Base-by-base conservation (phyloP, 2,113 vertebrate species). In the Tyto alba region DNA sequence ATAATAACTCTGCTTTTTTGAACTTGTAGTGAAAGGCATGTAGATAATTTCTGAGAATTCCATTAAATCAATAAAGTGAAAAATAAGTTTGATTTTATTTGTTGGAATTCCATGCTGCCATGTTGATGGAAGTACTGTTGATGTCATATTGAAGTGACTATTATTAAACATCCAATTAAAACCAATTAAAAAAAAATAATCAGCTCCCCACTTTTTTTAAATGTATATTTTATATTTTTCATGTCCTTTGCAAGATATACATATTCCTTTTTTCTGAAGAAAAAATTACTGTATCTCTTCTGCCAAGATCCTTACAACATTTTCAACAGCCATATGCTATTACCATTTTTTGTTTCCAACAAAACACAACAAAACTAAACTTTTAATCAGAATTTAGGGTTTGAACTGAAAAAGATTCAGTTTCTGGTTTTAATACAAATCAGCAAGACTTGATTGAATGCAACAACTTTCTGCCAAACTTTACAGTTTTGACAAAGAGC, bases 171-270 rank as follows among this genome's bases (percentile, higher is more conserved):
- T 30, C 4, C 13, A n/a, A 47, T 36, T 50, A 57, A 82, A 88
- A 38, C 1, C 4, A 68, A 11, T 13, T n/a, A 34, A 83, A 66
- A 53, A 78, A 71, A 59, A 29, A 26, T 3, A 11, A 63, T 13
- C 1, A 11, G 41, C 10, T 34, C 3, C 2, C 0, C 8, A 30
- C 2, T n/a, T 59, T 36, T 41, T 26, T 30, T 41, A 4, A 17
- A 20, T 25, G 2, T 16, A 1, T 48, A 17, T 73, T 55, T 91
- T 62, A 5, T 32, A 30, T 36, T 48, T 68, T 53, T 0, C 2
- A 6, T n/a, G 17, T 38, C 10, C 2, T 83, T 75, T 67, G 2
- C 41, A 29, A 29, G 4, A 20, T 29, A 47, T 6, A 1, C 1
- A 23, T 55, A 18, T 34, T 80, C 2, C 0, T 32, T 50, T 40